These are phyloP conservation scores for Ceratoteleas bidentatus DNA, from an alignment of 1,140 invertebrate genomes.

Conservation along the genomic window DNA sequence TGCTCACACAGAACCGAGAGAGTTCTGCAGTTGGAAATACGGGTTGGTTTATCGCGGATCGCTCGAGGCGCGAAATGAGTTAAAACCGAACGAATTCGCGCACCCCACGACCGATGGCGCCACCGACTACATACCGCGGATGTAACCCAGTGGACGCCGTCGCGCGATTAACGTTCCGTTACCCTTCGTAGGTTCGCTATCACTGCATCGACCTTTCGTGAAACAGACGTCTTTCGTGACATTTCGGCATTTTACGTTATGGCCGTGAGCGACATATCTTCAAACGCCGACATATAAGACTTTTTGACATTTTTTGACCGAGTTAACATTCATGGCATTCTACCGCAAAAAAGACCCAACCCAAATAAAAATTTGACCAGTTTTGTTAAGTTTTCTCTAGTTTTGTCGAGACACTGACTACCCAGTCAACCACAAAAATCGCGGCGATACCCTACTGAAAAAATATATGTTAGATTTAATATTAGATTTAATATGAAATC, in stretches of 20 bases:
- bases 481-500: too few relatives aligned
- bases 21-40: slow-evolving; percentile 63
- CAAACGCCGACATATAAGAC: slow-evolving; percentile 40
- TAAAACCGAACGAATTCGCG: slow-evolving; percentile 49
- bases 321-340: slow-evolving; percentile 21
- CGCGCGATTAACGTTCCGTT: slow-evolving; percentile 26
- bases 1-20: slow-evolving; percentile 13
- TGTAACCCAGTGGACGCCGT: slow-evolving; percentile 7
- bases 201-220: slow-evolving; percentile 59
- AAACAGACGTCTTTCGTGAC: slow-evolving; percentile 57
- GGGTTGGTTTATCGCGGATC: slow-evolving; percentile 36
- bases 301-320: slow-evolving; percentile 39
- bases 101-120: slow-evolving; percentile 71
- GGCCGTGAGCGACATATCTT: slow-evolving; percentile 21
- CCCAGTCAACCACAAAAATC: too few relatives aligned
- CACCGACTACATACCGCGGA: slow-evolving; percentile 19
- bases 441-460: too few relatives aligned
- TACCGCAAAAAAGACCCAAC: too few relatives aligned
- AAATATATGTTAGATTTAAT: too few relatives aligned
- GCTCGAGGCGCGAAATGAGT: slow-evolving; percentile 55
- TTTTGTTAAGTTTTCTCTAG: too few relatives aligned
- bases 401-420: too few relatives aligned
- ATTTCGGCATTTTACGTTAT: slow-evolving; percentile 39
- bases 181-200: slow-evolving; percentile 53
- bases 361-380: too few relatives aligned